A percentile compares a stretch with the other conserved stretches of the same genome.
These are phyloP conservation scores for Coreius guichenoti DNA, from an alignment of 2,797 vertebrate genomes.

Conservation along the genomic window DNA sequence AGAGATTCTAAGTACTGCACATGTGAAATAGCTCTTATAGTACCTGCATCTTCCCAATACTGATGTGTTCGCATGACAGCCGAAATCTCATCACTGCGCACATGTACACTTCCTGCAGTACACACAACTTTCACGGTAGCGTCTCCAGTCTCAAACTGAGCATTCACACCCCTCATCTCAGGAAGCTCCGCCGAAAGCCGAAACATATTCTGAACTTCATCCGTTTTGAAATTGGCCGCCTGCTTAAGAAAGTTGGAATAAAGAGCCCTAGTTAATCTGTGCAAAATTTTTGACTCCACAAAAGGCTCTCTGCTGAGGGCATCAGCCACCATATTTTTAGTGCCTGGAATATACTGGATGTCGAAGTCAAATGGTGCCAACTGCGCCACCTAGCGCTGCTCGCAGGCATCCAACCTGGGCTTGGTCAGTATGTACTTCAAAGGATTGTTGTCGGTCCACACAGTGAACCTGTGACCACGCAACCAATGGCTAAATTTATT, in stretches of 20 bases:
- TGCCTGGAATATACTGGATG: conserved; percentile 41
- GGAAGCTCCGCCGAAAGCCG: not conserved
- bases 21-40: not conserved
- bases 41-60: not conserved
- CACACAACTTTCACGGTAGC: not conserved
- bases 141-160: not conserved
- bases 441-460: conserved; percentile 19
- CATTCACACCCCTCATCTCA: conserved; percentile 15
- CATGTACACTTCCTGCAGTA: conserved; percentile 5
- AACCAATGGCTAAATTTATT: conserved; percentile 36
- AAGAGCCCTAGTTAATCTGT: not conserved
- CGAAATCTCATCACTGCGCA: conserved; percentile 6
- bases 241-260: not conserved
- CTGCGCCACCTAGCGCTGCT: conserved; percentile 28
- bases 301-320: conserved; percentile 36
- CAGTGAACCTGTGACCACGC: conserved; percentile 12
- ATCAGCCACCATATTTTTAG: conserved; percentile 40
- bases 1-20: not conserved
- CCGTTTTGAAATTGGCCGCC: not conserved
- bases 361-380: conserved; percentile 41
- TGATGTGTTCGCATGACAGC: conserved; percentile 2
- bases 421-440: conserved; percentile 30
- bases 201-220: conserved; percentile 15
- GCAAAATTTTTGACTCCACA: conserved; percentile 24
- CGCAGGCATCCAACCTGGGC: conserved; percentile 9